These are phyloP conservation scores for Neopipo cinnamomea DNA, from an alignment of 2,113 vertebrate species.

Conservation along the genomic window DNA sequence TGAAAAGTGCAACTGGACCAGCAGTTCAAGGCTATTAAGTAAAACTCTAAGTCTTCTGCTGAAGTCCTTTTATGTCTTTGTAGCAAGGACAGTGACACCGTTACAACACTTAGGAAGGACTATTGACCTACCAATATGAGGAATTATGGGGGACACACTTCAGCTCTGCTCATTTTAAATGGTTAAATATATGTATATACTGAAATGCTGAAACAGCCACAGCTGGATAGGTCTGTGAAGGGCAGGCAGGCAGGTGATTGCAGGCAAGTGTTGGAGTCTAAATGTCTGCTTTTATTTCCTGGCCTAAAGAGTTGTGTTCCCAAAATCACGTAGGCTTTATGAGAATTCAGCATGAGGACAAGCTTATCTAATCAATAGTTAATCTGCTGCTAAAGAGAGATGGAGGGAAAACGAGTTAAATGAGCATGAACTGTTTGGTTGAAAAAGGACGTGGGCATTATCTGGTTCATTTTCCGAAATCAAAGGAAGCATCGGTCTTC, in stretches of 20 bases:
- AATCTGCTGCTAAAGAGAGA: not conserved
- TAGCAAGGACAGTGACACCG: not conserved
- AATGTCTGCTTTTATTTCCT: not conserved
- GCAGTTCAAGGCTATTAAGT: not conserved
- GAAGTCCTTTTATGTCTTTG: not conserved
- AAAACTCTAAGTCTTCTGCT: not conserved
- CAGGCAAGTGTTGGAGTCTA: not conserved
- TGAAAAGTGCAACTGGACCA: not conserved
- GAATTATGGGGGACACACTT: not conserved
- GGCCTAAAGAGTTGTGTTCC: not conserved
- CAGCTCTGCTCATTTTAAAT: not conserved
- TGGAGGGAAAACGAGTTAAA: not conserved
- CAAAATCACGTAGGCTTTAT: not conserved
- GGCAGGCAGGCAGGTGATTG: not conserved
- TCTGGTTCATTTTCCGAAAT: constrained; percentile 32
- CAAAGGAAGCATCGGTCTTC: not conserved
- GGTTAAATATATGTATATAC: fast-evolving
- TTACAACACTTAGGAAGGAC: not conserved
- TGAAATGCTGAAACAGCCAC: not conserved
- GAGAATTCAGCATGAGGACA: not conserved
- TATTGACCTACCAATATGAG: not conserved
- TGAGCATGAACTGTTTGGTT: not conserved
- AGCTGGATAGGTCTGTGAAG: not conserved
- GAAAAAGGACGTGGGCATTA: constrained; percentile 1
- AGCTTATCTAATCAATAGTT: constrained; percentile 13